Evolutionary conservation across 1,140 invertebrate species (phyloP).

Genomic region (Proctacanthus coquilletti): DNA sequence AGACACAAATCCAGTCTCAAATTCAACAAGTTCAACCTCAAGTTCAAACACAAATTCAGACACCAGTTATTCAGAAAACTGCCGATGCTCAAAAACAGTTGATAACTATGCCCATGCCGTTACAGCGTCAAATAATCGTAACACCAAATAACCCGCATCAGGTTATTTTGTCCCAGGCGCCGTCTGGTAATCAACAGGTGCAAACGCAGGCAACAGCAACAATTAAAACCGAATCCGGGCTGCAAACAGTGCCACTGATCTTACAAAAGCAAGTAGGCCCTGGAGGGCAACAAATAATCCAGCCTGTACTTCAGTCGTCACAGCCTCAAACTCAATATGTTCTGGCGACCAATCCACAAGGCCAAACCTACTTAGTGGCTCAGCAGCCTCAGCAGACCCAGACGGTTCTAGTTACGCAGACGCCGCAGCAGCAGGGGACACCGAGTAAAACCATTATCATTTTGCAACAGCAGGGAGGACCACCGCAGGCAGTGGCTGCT

Average conservation of each 20-base stretch:
- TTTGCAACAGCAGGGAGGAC: conserved; percentile 41
- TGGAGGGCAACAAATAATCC: conserved; percentile 16
- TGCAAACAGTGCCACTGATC: conserved; percentile 32
- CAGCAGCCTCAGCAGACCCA: conserved; percentile 16
- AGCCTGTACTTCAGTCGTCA: conserved; percentile 9
- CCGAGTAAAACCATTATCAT: conserved; percentile 56
- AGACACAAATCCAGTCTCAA: conserved; percentile 17
- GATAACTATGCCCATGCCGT: conserved; percentile 8
- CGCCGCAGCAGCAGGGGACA: conserved; percentile 33
- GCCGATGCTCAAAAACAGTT: too few species aligned
- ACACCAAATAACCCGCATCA: conserved; percentile 8
- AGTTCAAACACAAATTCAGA: neutral
- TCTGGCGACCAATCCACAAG: conserved; percentile 25
- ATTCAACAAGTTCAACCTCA: conserved; percentile 17
- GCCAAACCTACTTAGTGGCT: conserved; percentile 43
- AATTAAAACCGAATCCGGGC: conserved; percentile 31
- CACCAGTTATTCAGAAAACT: conserved; percentile 3
- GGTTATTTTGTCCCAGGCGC: conserved; percentile 7
- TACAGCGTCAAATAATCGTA: conserved; percentile 12
- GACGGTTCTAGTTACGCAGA: conserved; percentile 26
- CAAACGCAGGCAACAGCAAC: conserved; percentile 24
- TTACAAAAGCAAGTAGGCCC: conserved; percentile 30
- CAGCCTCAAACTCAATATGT: conserved; percentile 21
- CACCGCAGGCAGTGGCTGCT: conserved; percentile 18
- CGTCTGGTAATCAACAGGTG: conserved; percentile 18